These are phyloP conservation scores for Marasmarcha lunaedactyla DNA, from an alignment of 2,888 invertebrate genomes.

Conservation along the genomic window DNA sequence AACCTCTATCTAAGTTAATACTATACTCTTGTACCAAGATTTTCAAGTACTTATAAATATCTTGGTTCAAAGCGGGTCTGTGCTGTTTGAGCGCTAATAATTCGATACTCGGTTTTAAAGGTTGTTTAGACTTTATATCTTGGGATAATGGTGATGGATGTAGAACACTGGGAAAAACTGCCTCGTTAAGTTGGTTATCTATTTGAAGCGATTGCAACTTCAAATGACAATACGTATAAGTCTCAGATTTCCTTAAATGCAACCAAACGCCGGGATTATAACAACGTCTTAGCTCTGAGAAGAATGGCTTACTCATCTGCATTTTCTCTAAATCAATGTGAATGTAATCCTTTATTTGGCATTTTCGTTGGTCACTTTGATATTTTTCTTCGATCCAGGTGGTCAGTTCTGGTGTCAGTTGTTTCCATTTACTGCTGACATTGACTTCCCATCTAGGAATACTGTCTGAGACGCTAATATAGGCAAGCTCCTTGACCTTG, in stretches of 20 bases:
- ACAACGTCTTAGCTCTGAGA: conserved; percentile 79
- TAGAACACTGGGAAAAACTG: conserved; percentile 76
- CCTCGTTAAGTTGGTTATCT: conserved; percentile 81
- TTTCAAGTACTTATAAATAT: conserved; percentile 73
- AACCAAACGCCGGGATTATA: conserved; percentile 82
- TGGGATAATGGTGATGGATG: conserved; percentile 72
- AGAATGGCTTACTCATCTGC: conserved; percentile 90
- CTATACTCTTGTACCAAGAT: conserved; percentile 75
- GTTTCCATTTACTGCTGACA: conserved; percentile 84
- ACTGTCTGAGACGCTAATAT: conserved; percentile 75
- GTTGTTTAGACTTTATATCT: conserved; percentile 30
- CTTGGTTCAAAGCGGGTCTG: conserved; percentile 56
- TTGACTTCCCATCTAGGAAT: conserved; percentile 86
- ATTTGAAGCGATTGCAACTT: conserved; percentile 77
- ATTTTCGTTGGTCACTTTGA: conserved; percentile 75
- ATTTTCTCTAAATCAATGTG: conserved; percentile 85
- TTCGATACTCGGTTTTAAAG: conserved; percentile 72
- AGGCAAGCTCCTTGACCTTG: conserved; percentile 74
- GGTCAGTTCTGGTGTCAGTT: conserved; percentile 79
- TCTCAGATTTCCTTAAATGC: conserved; percentile 77
- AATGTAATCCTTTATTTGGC: conserved; percentile 82
- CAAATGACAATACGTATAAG: conserved; percentile 75
- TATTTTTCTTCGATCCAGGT: conserved; percentile 88
- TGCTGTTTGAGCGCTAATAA: conserved; percentile 65
- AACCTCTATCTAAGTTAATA: conserved; percentile 77